Evolutionary conservation across 2,797 vertebrate genomes (phyloP).

Genomic region (Pteropus rufus): DNA sequence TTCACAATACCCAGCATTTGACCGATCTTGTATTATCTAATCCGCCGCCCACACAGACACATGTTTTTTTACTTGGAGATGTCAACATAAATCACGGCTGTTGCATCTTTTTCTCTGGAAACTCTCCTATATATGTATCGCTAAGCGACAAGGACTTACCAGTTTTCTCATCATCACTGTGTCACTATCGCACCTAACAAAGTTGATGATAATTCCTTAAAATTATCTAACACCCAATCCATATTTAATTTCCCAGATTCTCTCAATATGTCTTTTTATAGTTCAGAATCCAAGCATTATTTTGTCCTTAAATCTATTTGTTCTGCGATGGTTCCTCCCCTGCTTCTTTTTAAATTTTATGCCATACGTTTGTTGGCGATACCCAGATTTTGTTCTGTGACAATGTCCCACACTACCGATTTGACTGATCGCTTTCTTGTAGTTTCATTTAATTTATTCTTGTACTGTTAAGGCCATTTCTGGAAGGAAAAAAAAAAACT

Average conservation of each 20-base stretch:
- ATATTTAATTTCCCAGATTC: not conserved
- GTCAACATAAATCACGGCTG: not conserved
- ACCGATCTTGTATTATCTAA: not conserved
- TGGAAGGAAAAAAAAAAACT: slow-evolving; percentile 33
- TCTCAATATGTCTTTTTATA: not conserved
- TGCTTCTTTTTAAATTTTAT: not conserved
- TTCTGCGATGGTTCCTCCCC: not conserved
- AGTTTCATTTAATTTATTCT: not conserved
- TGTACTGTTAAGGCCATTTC: not conserved
- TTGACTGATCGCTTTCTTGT: not conserved
- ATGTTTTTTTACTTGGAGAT: not conserved
- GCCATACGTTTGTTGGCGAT: not conserved
- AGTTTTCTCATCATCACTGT: not conserved
- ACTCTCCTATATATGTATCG: not conserved
- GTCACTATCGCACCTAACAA: not conserved
- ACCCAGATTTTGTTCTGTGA: not conserved
- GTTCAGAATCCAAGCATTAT: not conserved
- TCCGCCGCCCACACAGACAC: fast-evolving
- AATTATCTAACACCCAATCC: not conserved
- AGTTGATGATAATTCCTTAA: not conserved
- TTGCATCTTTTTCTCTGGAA: not conserved
- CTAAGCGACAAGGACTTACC: not conserved
- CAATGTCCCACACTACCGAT: not conserved
- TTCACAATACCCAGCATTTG: not conserved
- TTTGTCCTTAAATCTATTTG: not conserved